Evolutionary conservation across 1,140 invertebrate genomes (phyloP).

Genomic region (Calosoma granatense): DNA sequence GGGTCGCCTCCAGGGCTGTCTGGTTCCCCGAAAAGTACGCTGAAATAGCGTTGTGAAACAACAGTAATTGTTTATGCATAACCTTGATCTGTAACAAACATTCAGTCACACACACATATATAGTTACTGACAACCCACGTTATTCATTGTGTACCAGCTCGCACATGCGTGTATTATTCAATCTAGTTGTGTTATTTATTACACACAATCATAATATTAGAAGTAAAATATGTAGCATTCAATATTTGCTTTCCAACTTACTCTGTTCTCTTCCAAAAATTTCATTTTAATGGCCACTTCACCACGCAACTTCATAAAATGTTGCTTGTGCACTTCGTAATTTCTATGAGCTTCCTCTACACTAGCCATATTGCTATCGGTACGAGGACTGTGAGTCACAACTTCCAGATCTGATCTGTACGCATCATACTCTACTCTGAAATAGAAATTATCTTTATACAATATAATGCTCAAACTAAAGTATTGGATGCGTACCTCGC

Average conservation of each 20-base stretch:
- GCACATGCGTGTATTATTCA: too few relatives aligned
- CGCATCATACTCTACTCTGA: constrained; percentile 92
- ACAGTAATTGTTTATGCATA: constrained; percentile 92
- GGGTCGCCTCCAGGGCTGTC: constrained; percentile 81
- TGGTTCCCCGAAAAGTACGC: constrained; percentile 96
- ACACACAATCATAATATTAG: too few relatives aligned
- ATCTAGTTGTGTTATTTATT: too few relatives aligned
- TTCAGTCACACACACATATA: constrained; percentile 10
- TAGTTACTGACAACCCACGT: too few relatives aligned
- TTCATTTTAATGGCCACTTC: constrained; percentile 94
- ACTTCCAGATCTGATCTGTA: constrained; percentile 87
- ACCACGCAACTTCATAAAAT: constrained; percentile 82
- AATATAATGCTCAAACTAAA: neutral
- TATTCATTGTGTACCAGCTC: too few relatives aligned
- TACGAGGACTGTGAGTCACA: constrained; percentile 51
- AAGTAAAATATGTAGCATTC: too few relatives aligned
- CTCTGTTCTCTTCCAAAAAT: constrained; percentile 93
- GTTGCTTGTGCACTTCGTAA: constrained; percentile 75
- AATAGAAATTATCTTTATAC: constrained; percentile 16
- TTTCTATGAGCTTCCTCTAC: constrained; percentile 71
- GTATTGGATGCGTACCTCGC: constrained; percentile 41
- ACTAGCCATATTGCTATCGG: constrained; percentile 44
- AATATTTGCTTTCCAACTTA: too few relatives aligned
- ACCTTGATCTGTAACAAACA: constrained; percentile 76
- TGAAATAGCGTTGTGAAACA: constrained; percentile 93